Base-by-base conservation (phyloP, 2,888 invertebrate species). In the Lepidocyrtoides sp. region DNA sequence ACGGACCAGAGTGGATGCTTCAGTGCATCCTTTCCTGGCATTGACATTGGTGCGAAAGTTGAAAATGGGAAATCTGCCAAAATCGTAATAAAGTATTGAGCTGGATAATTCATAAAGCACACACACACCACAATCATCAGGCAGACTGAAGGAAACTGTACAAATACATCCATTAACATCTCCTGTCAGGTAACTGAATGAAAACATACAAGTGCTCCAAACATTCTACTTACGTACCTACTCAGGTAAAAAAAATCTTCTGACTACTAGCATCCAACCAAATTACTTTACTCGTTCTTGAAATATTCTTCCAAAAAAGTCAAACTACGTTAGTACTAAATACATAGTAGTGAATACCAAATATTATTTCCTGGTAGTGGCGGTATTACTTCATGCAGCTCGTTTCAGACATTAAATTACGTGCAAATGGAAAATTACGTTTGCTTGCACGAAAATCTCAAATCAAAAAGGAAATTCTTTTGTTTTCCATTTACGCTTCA, bases 61-160 rank as follows among this genome's bases (percentile, higher is more conserved):
- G 57, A 81, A 81, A 86, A 63, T 77, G 77, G 86, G 86, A 77
- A 77, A 63, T 17, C 23, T 77, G 86, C 86, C 86, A 86, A 48
- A 81, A 51, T n/a, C 51, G 36, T 69, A 69, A 36, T 69, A 69
- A 75, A 48, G 63, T 0, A 66, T 66, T 66, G 29, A 72, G 51
- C 26, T 36, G 26, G 26, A 36, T 81, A 36, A 81, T 81, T 57
- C 57, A 57, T 81, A 81, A 20, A 57, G 32, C 32, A 54, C 32
- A 57, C 32, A 54, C 32, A 57, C 20, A 1, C 20, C 44, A 75
- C 48, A 26, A 20, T 5, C 41, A 4, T 23, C 26, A 26, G 1
- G 36, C 17, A 20, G 60, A 20, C 60, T 4, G 14, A 69, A 36
- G 14, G 17, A 54, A 12, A n/a, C 17, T 54, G 4, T 54, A 12